phyloP scores from a whole-genome alignment of 2,888 invertebrate genomes.

The Drosophila kanekoi region DNA sequence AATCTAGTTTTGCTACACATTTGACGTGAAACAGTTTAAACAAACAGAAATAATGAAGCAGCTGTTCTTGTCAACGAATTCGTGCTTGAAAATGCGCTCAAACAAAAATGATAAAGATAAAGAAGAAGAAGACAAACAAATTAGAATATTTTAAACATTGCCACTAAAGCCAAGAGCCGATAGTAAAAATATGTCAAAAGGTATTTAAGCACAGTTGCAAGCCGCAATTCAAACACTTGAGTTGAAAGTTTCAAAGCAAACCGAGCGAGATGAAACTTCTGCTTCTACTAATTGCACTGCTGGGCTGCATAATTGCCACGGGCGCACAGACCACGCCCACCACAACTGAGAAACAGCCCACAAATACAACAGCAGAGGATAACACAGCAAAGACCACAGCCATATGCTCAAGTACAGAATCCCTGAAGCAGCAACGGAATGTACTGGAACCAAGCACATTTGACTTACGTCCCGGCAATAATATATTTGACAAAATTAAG shows the following conservation, averaged over 20 bases:
- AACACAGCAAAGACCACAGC: neutral
- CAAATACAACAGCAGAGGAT: conserved; percentile 14
- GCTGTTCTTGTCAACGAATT: conserved; percentile 26
- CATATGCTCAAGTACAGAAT: neutral
- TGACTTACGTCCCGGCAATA: neutral
- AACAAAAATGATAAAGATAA: conserved; percentile 8
- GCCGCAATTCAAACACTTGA: conserved; percentile 6
- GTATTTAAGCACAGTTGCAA: conserved; percentile 23
- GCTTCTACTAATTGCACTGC: conserved; percentile 3
- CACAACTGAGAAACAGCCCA: neutral
- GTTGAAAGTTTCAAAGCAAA: conserved; percentile 9
- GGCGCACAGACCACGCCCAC: neutral
- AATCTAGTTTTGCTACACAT: neutral
- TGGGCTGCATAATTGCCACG: too few relatives aligned
- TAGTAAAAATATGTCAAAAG: neutral
- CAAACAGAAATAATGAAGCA: neutral
- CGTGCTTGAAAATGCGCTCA: conserved; percentile 25
- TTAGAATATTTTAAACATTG: conserved; percentile 8
- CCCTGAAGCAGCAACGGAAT: neutral
- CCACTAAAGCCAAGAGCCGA: neutral
- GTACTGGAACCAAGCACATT: neutral
- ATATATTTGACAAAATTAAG: conserved; percentile 10
- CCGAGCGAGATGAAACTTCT: conserved; percentile 11
- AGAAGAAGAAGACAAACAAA: neutral
- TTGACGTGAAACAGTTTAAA: neutral